Percentiles rank a stretch among this genome's conserved stretches.
These are phyloP conservation scores for Drosophila infuscata DNA, from an alignment of 2,888 invertebrate species.

Conservation along the genomic window DNA sequence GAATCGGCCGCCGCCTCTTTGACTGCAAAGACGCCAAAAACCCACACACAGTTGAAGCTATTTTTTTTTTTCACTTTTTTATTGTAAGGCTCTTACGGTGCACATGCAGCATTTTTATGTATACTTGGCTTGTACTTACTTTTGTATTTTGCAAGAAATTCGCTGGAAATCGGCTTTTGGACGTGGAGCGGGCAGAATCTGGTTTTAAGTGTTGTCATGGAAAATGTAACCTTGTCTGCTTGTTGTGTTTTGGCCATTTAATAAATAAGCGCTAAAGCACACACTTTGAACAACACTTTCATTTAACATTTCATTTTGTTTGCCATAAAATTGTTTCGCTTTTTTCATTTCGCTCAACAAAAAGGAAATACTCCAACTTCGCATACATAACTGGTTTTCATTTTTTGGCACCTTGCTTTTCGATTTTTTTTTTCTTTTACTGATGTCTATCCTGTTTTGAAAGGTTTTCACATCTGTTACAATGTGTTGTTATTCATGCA, in stretches of 20 bases:
- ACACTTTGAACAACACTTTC: slow-evolving; percentile 60
- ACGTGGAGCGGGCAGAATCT: slow-evolving; percentile 16
- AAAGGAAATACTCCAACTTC: slow-evolving; percentile 64
- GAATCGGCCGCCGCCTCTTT: slow-evolving; percentile 55
- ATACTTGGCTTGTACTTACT: slow-evolving; percentile 64
- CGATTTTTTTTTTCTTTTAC: slow-evolving; percentile 12
- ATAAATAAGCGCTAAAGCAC: slow-evolving; percentile 54
- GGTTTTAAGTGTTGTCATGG: slow-evolving; percentile 43
- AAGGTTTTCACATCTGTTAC: slow-evolving; percentile 14
- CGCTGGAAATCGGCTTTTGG: slow-evolving; percentile 56
- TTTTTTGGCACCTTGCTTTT: slow-evolving; percentile 50
- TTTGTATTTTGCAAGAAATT: slow-evolving; percentile 57
- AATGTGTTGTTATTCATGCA: slow-evolving; percentile 17
- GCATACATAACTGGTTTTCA: slow-evolving; percentile 69
- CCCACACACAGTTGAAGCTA: slow-evolving; percentile 43
- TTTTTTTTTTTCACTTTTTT: slow-evolving; percentile 16
- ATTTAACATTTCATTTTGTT: slow-evolving; percentile 62
- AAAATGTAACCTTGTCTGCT: slow-evolving; percentile 51
- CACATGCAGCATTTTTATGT: slow-evolving; percentile 47
- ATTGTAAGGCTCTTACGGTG: slow-evolving; percentile 30
- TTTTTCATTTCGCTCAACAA: slow-evolving; percentile 51
- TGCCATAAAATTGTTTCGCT: slow-evolving; percentile 50
- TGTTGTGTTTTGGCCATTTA: slow-evolving; percentile 45
- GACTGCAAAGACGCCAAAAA: slow-evolving; percentile 59
- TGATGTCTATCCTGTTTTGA: slow-evolving; percentile 7